Evolutionary conservation across 30 jellyfish, hydroid and myxozoan genomes (phyloP).

Genomic region (Chrysaora quinquecirrha): DNA sequence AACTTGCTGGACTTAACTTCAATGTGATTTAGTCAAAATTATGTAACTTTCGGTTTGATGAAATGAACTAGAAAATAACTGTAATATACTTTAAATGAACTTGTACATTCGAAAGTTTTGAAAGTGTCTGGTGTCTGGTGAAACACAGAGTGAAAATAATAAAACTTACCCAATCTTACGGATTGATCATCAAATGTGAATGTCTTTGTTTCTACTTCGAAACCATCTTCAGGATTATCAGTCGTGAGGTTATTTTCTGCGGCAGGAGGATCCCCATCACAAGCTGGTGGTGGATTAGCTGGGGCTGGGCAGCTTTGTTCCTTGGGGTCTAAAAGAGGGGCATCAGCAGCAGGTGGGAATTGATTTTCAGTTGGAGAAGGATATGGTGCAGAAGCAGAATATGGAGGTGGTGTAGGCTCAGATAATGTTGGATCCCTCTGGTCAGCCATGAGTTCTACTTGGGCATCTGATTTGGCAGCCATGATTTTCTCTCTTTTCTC

Average conservation of each 20-base stretch:
- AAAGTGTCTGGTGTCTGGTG: no score
- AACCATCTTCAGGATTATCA: not conserved
- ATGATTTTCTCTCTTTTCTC: no score
- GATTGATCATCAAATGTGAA: slow-evolving; percentile 36
- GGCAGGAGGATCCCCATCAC: not conserved
- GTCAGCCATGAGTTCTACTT: no score
- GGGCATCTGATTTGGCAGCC: no score
- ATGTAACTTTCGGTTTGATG: no score
- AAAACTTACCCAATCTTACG: slow-evolving; percentile 26
- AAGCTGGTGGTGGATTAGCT: not conserved
- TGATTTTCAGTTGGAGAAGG: not conserved
- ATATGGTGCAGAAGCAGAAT: slow-evolving; percentile 29
- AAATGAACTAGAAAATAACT: no score
- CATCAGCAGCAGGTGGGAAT: slow-evolving; percentile 20
- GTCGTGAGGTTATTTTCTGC: not conserved
- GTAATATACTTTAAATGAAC: no score
- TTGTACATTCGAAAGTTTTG: no score
- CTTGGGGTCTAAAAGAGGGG: slow-evolving; percentile 41
- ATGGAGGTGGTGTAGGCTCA: slow-evolving; percentile 20
- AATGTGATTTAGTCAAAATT: no score
- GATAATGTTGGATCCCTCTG: no score
- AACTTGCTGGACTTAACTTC: no score
- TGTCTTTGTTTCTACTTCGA: not conserved
- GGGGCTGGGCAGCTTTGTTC: slow-evolving; percentile 16
- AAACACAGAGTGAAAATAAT: no score